Conservation (phyloP, 2,797 vertebrate species). For the Epinephelus coioides region DNA sequence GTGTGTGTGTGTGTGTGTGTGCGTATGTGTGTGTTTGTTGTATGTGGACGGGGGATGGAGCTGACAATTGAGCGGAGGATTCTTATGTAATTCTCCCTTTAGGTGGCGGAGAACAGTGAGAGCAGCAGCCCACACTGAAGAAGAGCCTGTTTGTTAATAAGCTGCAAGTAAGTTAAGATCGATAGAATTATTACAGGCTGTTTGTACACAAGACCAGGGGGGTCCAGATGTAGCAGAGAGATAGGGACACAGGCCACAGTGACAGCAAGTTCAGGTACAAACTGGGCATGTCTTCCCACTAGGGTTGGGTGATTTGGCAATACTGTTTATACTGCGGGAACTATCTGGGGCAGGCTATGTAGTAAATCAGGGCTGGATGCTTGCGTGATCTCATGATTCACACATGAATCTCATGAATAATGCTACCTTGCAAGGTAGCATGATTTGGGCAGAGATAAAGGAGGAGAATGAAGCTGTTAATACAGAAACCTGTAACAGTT, state of each 20-base stretch:
- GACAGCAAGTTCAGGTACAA: constrained; percentile 16
- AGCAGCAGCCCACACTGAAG: constrained; percentile 87
- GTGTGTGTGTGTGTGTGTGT: constrained; percentile 43
- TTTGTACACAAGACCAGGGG: constrained; percentile 51
- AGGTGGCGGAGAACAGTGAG: constrained; percentile 85
- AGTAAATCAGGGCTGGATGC: too few species aligned
- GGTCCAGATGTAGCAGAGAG: constrained; percentile 29
- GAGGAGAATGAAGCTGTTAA: too few species aligned
- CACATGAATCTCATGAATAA: too few species aligned
- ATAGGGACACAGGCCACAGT: constrained; percentile 2
- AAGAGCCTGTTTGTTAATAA: constrained; percentile 83
- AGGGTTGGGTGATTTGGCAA: too few species aligned
- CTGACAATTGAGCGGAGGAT: constrained; percentile 85
- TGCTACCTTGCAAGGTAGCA: too few species aligned
- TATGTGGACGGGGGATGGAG: constrained; percentile 84
- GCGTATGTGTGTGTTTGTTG: constrained; percentile 66
- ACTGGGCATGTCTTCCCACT: not conserved
- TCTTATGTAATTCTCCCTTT: constrained; percentile 89
- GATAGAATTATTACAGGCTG: constrained; percentile 69
- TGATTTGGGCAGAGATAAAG: too few species aligned
- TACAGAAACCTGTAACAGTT: too few species aligned
- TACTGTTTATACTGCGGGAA: too few species aligned
- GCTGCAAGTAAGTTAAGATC: constrained; percentile 77
- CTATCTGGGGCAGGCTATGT: too few species aligned
- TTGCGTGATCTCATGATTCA: too few species aligned